Conservation (phyloP, 2,797 vertebrate species). For the Chrosomus eos region DNA sequence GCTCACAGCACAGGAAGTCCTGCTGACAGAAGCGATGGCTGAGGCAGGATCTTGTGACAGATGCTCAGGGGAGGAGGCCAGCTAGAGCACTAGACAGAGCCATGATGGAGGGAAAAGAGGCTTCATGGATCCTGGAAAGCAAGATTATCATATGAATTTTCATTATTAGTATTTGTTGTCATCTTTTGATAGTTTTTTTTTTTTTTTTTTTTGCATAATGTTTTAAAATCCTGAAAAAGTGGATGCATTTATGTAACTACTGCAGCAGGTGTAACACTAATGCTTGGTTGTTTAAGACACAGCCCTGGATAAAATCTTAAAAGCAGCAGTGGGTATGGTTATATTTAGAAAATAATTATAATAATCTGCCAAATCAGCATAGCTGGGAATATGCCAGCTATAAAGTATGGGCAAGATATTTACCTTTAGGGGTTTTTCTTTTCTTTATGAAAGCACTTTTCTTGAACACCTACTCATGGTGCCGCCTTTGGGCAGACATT, state of each 20-base stretch:
- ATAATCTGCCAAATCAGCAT: constrained; percentile 36
- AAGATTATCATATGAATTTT: constrained; percentile 2
- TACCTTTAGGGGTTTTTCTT: neutral
- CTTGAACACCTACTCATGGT: neutral
- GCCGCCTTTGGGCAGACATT: neutral
- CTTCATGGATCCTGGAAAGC: neutral
- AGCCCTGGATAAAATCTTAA: neutral
- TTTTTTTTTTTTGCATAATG: neutral
- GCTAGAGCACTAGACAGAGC: constrained; percentile 47
- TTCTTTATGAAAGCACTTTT: constrained; percentile 3
- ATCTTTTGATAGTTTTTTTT: neutral
- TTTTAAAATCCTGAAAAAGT: constrained; percentile 6
- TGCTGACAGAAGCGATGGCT: constrained; percentile 62
- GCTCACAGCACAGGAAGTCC: constrained; percentile 63
- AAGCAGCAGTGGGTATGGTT: constrained; percentile 7
- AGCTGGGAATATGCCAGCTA: neutral
- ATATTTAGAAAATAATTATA: constrained; percentile 40
- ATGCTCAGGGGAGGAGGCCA: constrained; percentile 61
- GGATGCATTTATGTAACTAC: neutral
- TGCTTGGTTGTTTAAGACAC: neutral
- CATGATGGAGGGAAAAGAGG: constrained; percentile 40
- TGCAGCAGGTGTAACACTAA: neutral
- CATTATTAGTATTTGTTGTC: neutral
- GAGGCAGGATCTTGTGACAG: constrained; percentile 63
- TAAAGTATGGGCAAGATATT: constrained; percentile 12